phyloP scores from a whole-genome alignment of 2,888 invertebrate species.

The Chaetogeoica ovagalla region DNA sequence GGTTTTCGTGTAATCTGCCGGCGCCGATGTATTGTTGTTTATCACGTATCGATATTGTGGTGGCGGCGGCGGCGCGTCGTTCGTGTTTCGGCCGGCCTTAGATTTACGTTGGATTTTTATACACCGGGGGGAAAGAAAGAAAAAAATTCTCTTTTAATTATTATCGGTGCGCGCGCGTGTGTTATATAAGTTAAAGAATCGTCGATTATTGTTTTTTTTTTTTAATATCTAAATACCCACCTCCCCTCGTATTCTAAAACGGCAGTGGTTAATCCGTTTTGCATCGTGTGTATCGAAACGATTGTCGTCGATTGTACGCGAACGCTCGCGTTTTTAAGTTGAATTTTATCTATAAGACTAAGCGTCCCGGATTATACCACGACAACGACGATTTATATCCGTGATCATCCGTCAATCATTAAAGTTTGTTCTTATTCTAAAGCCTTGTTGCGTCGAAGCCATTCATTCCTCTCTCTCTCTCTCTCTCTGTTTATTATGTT shows the following conservation, averaged over 20 bases:
- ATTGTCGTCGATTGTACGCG: no score
- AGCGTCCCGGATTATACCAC: background rate
- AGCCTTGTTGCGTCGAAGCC: no score
- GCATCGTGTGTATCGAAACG: background rate
- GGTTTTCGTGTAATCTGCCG: conserved; percentile 4
- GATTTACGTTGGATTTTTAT: conserved; percentile 3
- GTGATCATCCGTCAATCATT: no score
- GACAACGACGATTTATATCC: background rate
- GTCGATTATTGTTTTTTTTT: background rate
- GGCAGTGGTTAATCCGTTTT: background rate
- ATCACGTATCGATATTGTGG: conserved; percentile 16
- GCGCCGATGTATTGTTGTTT: background rate
- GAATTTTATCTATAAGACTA: background rate
- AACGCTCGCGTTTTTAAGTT: no score
- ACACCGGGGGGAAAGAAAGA: no score
- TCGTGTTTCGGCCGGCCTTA: background rate
- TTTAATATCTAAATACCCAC: background rate
- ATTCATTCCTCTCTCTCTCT: no score
- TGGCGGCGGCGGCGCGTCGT: background rate
- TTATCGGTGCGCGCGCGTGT: background rate
- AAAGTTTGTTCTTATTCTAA: no score
- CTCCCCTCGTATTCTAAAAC: background rate
- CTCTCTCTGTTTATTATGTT: no score
- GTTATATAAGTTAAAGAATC: background rate
- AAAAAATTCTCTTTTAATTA: no score